phyloP scores from a whole-genome alignment of 2,113 vertebrate genomes.

The Callithrix jacchus region DNA sequence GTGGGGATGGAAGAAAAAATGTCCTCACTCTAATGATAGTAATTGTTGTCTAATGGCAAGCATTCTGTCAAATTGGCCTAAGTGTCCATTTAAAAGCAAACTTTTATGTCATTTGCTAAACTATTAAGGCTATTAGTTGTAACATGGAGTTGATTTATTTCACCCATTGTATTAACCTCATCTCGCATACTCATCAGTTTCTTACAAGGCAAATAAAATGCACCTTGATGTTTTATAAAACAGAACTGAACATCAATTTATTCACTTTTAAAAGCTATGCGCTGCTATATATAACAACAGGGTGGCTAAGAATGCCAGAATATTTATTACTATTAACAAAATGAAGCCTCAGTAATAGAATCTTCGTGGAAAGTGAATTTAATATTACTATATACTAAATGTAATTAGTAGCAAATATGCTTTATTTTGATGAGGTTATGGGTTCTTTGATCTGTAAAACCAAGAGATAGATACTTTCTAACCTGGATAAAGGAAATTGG shows the following conservation, averaged over 20 bases:
- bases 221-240: slow-evolving; percentile 74
- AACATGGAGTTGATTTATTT: slow-evolving; percentile 81
- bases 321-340: slow-evolving; percentile 65
- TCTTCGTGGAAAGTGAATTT: slow-evolving; percentile 71
- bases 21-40: slow-evolving; percentile 62
- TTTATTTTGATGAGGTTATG: slow-evolving; percentile 66
- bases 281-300: slow-evolving; percentile 65
- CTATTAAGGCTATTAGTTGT: slow-evolving; percentile 76
- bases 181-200: slow-evolving; percentile 73
- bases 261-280: slow-evolving; percentile 55
- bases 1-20: slow-evolving; percentile 55
- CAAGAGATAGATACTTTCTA: slow-evolving; percentile 53
- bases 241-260: slow-evolving; percentile 51
- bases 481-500: background rate
- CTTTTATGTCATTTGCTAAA: slow-evolving; percentile 75
- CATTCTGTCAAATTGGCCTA: slow-evolving; percentile 74
- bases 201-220: slow-evolving; percentile 69
- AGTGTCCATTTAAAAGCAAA: slow-evolving; percentile 74
- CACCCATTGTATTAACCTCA: slow-evolving; percentile 78
- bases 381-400: slow-evolving; percentile 45
- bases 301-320: slow-evolving; percentile 41
- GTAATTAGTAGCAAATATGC: slow-evolving; percentile 71
- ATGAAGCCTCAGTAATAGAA: slow-evolving; percentile 55
- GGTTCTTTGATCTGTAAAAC: slow-evolving; percentile 59
- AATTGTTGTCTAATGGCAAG: slow-evolving; percentile 78